A percentile compares a stretch with the other conserved stretches of the same genome.
Conservation (phyloP, 2,888 invertebrate genomes). For the Uropetala carovei region DNA sequence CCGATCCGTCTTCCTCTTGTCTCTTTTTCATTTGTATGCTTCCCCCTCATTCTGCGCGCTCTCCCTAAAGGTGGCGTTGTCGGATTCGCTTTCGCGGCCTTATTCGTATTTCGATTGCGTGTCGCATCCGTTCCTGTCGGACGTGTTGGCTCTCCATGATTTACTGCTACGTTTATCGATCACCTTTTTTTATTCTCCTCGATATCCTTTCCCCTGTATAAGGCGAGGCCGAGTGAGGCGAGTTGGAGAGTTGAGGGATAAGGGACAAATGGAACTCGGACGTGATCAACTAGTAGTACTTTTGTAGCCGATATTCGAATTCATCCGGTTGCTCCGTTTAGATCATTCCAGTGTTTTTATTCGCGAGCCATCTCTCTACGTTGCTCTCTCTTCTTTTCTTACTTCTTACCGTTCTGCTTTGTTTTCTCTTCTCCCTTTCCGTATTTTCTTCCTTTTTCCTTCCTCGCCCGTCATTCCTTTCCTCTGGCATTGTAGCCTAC, state of each 20-base stretch:
- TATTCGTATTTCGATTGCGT: background rate
- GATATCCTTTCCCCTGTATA: background rate
- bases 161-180: background rate
- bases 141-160: background rate
- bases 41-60: background rate
- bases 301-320: too few species aligned
- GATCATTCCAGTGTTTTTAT: background rate
- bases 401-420: background rate
- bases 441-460: background rate
- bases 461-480: background rate
- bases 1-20: background rate
- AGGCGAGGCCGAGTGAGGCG: background rate
- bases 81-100: constrained; percentile 3
- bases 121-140: background rate
- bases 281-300: background rate
- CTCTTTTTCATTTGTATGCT: background rate
- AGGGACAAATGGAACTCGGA: constrained; percentile 9
- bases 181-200: background rate
- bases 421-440: background rate
- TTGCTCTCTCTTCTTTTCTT: background rate
- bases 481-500: background rate
- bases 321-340: too few species aligned
- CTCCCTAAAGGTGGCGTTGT: background rate
- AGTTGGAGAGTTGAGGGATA: background rate
- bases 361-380: background rate